A percentile compares a stretch with the other conserved stretches of the same genome.
Conservation (phyloP, 2,113 vertebrate species). For the Halichoeres trimaculatus region DNA sequence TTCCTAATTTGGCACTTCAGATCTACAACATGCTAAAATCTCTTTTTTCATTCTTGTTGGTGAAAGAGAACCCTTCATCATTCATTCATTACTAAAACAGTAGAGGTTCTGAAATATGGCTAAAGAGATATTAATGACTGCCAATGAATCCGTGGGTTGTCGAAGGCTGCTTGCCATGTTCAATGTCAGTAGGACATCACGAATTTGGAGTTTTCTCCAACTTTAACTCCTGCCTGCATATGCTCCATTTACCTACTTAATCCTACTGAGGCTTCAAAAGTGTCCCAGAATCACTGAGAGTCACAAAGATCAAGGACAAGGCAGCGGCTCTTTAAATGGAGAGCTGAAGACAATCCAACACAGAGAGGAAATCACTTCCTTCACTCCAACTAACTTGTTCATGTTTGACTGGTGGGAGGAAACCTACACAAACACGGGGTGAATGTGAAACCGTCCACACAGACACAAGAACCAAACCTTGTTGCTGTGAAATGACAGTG, state of each 20-base stretch:
- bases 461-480: slow-evolving; percentile 19
- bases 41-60: not conserved
- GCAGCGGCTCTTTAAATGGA: not conserved
- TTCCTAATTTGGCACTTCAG: too few relatives aligned
- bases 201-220: slow-evolving; percentile 18
- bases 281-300: not conserved
- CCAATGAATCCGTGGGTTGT: slow-evolving; percentile 19
- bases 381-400: slow-evolving; percentile 5
- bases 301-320: not conserved
- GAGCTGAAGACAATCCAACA: not conserved
- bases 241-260: slow-evolving; percentile 6
- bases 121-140: slow-evolving; percentile 3
- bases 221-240: not conserved
- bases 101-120: not conserved
- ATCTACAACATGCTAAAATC: too few relatives aligned
- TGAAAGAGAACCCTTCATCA: slow-evolving; percentile 9
- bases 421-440: slow-evolving; percentile 22
- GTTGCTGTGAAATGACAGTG: slow-evolving; percentile 50
- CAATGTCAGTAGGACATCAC: not conserved
- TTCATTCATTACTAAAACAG: not conserved
- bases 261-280: not conserved
- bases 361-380: not conserved
- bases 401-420: not conserved
- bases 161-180: slow-evolving; percentile 12
- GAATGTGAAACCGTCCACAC: slow-evolving; percentile 20